A percentile compares a stretch with the other conserved stretches of the same genome.
Conservation (phyloP, 2,888 invertebrate genomes). For the Andricus curvator region DNA sequence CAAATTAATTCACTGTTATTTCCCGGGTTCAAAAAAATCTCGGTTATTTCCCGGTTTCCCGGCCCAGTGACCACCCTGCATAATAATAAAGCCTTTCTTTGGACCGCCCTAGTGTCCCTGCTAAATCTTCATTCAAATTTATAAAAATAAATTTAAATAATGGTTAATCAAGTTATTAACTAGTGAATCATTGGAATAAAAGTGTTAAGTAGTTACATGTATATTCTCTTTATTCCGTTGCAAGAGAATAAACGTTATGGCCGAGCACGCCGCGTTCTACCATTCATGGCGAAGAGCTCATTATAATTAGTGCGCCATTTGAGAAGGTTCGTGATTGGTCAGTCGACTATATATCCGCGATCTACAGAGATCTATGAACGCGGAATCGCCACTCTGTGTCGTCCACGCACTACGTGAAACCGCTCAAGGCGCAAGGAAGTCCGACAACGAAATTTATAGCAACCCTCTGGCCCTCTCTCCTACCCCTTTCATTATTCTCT, state of each 20-base stretch:
- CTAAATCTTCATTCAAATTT: no score
- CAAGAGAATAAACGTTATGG: slow-evolving; percentile 36
- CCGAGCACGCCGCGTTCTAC: slow-evolving; percentile 54
- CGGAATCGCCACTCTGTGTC: slow-evolving; percentile 51
- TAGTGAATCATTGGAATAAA: background rate
- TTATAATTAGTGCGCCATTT: slow-evolving; percentile 70
- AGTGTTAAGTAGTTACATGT: background rate
- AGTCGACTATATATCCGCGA: slow-evolving; percentile 53
- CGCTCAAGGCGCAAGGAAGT: slow-evolving; percentile 55
- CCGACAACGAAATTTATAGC: slow-evolving; percentile 68
- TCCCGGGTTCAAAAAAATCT: no score
- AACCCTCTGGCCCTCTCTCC: slow-evolving; percentile 60
- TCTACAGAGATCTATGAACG: slow-evolving; percentile 55
- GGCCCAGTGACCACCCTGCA: no score
- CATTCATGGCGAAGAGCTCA: slow-evolving; percentile 64
- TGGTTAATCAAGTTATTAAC: background rate
- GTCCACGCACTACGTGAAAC: slow-evolving; percentile 46
- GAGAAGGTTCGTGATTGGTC: slow-evolving; percentile 55
- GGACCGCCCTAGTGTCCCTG: no score
- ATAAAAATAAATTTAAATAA: background rate
- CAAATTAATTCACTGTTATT: no score
- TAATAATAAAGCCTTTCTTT: no score
- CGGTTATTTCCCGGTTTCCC: no score
- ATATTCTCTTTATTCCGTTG: background rate
- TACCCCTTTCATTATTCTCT: slow-evolving; percentile 43